phyloP scores from a whole-genome alignment of 2,797 vertebrate species.

The Vultur gryphus region DNA sequence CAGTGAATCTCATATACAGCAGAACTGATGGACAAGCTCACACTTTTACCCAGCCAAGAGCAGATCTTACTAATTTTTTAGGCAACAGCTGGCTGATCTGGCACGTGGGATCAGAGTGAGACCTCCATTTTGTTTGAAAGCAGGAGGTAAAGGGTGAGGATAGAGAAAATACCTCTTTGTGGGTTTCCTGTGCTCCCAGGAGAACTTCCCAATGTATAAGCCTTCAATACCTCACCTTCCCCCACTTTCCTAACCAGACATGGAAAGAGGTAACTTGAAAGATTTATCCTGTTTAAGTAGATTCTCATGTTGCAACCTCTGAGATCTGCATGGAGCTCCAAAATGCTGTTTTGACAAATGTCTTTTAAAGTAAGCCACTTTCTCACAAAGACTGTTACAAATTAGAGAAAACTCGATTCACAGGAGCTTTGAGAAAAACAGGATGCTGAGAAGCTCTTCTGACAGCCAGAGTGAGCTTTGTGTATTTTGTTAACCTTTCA shows the following conservation, averaged over 20 bases:
- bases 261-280: neutral
- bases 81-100: neutral
- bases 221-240: neutral
- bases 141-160: neutral
- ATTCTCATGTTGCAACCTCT: neutral
- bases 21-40: neutral
- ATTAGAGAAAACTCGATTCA: neutral
- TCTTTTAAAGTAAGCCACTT: neutral
- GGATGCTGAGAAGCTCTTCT: neutral
- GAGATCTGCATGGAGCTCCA: neutral
- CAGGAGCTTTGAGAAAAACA: neutral
- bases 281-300: neutral
- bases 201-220: neutral
- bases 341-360: neutral
- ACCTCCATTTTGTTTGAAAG: neutral
- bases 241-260: neutral
- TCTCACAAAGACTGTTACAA: neutral
- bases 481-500: constrained; percentile 44
- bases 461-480: neutral
- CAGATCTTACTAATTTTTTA: neutral
- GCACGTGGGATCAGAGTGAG: fast-evolving
- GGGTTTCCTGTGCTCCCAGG: neutral
- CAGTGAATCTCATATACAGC: neutral
- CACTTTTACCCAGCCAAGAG: neutral
- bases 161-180: neutral